Conservation (phyloP, 2,888 invertebrate species). For the Diarsia rubi region DNA sequence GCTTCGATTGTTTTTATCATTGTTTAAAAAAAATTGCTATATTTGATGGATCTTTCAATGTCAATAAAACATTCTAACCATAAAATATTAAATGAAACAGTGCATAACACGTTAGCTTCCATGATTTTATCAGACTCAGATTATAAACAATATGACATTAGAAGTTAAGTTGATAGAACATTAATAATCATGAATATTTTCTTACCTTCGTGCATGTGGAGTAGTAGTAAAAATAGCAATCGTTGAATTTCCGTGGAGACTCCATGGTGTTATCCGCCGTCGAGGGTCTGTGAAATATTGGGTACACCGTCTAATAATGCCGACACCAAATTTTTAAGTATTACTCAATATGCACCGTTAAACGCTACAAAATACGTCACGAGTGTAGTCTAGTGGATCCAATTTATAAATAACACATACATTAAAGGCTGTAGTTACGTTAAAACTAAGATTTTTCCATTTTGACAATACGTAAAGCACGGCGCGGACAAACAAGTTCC, state of each 20-base stretch:
- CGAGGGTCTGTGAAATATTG: slow-evolving; percentile 84
- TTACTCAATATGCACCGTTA: slow-evolving; percentile 63
- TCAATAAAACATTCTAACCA: slow-evolving; percentile 62
- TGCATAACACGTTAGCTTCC: slow-evolving; percentile 56
- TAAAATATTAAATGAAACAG: slow-evolving; percentile 57
- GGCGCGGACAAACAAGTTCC: slow-evolving; percentile 83
- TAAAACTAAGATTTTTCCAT: slow-evolving; percentile 82
- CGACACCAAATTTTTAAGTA: slow-evolving; percentile 69
- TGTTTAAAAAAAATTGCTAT: slow-evolving; percentile 12
- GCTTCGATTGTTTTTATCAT: slow-evolving; percentile 10
- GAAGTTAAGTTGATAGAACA: slow-evolving; percentile 36
- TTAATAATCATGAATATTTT: slow-evolving; percentile 57
- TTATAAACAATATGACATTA: slow-evolving; percentile 60
- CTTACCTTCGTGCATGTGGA: slow-evolving; percentile 96
- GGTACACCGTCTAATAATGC: slow-evolving; percentile 71
- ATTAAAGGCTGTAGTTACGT: slow-evolving; percentile 69
- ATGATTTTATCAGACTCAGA: slow-evolving; percentile 57
- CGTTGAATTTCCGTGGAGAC: slow-evolving; percentile 94
- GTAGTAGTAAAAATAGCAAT: slow-evolving; percentile 97
- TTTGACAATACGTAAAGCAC: slow-evolving; percentile 86
- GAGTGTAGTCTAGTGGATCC: slow-evolving; percentile 54
- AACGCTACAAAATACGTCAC: slow-evolving; percentile 69
- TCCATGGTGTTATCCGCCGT: slow-evolving; percentile 90
- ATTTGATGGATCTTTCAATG: slow-evolving; percentile 26
- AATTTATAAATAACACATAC: slow-evolving; percentile 72